Percentiles rank a stretch among this genome's conserved stretches.
Conservation (phyloP, 2,888 invertebrate genomes). For the Argyresthia goedartella region DNA sequence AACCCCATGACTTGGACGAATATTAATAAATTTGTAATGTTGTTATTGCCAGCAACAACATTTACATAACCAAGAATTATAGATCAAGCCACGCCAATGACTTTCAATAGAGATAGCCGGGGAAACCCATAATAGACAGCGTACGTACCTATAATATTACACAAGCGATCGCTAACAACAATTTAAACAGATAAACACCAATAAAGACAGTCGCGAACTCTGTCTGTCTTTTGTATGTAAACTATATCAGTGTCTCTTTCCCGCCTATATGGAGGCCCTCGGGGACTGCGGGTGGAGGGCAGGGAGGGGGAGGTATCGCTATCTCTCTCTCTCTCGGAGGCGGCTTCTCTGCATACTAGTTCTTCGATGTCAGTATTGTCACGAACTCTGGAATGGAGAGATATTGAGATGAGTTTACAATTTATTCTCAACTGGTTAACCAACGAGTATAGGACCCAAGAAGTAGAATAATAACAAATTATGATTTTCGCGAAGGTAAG, state of each 20-base stretch:
- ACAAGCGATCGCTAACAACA: slow-evolving; percentile 24
- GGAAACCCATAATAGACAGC: too few relatives aligned
- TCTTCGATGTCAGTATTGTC: slow-evolving; percentile 86
- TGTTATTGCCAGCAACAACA: too few relatives aligned
- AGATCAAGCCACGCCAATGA: too few relatives aligned
- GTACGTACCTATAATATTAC: slow-evolving; percentile 43
- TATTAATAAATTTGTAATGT: too few relatives aligned
- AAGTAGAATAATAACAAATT: too few relatives aligned
- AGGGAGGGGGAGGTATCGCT: slow-evolving; percentile 31
- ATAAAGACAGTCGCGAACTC: slow-evolving; percentile 1
- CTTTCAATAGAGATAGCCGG: too few relatives aligned
- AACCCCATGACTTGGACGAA: too few relatives aligned
- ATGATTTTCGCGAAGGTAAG: too few relatives aligned
- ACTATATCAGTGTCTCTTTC: slow-evolving; percentile 62
- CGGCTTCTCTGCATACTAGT: slow-evolving; percentile 73
- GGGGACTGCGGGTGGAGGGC: slow-evolving; percentile 18
- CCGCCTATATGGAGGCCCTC: slow-evolving; percentile 44
- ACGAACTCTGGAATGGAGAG: slow-evolving; percentile 79
- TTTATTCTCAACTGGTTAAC: too few relatives aligned
- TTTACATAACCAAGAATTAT: too few relatives aligned
- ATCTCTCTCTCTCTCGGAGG: slow-evolving; percentile 33
- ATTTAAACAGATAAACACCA: neutral
- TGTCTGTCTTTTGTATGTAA: slow-evolving; percentile 12
- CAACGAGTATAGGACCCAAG: too few relatives aligned
- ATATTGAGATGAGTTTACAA: too few relatives aligned